Percentiles rank a stretch among this genome's conserved stretches.
These are phyloP conservation scores for Platalea minor DNA, from an alignment of 2,797 vertebrate genomes.

Conservation along the genomic window DNA sequence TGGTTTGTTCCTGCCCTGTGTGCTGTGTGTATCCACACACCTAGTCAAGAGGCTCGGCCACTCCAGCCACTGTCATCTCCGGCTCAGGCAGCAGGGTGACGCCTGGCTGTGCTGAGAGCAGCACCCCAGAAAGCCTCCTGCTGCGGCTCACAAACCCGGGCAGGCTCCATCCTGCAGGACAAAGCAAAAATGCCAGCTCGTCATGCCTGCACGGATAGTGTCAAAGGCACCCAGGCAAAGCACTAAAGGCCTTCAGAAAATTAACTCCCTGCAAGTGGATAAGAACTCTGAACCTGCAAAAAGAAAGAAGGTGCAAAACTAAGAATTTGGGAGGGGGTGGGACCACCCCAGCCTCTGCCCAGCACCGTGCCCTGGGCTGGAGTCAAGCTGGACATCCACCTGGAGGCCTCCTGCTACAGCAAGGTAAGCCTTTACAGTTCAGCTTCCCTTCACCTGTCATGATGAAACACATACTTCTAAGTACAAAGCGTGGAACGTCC, in stretches of 20 bases:
- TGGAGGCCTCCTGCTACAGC: not conserved
- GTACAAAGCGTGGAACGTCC: not conserved
- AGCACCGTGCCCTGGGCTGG: accelerated
- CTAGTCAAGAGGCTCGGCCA: not conserved
- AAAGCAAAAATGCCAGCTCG: not conserved
- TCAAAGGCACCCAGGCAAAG: not conserved
- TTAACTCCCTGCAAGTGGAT: not conserved
- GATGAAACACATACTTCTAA: not conserved
- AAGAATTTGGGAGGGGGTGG: not conserved
- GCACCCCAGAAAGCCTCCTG: not conserved
- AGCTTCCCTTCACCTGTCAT: not conserved
- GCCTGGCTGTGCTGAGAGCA: not conserved
- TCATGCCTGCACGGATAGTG: accelerated
- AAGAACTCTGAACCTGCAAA: not conserved
- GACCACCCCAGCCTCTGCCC: not conserved
- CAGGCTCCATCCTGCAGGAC: not conserved
- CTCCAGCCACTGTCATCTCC: not conserved
- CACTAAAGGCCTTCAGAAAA: not conserved
- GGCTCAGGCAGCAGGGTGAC: not conserved
- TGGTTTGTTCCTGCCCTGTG: not conserved
- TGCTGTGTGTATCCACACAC: not conserved
- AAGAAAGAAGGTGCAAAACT: not conserved
- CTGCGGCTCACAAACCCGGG: accelerated
- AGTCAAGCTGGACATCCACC: not conserved
- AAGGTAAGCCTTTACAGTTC: not conserved